Conservation (phyloP, 2,888 invertebrate species). For the Lasioglossum calceatum region DNA sequence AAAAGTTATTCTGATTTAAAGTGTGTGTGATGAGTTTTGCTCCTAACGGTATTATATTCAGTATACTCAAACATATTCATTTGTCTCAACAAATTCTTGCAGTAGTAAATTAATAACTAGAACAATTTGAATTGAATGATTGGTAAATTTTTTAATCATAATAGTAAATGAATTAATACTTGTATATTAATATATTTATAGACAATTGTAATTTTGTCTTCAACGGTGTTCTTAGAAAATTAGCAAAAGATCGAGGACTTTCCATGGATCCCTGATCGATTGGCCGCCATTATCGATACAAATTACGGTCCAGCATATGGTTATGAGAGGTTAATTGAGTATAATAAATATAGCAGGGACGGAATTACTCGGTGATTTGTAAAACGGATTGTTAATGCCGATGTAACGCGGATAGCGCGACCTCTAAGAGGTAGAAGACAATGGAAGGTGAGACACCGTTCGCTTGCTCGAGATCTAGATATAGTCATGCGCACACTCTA, state of each 20-base stretch:
- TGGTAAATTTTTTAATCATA: too few relatives aligned
- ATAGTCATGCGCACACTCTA: background rate
- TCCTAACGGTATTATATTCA: too few relatives aligned
- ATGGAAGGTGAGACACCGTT: background rate
- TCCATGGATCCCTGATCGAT: background rate
- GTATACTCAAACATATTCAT: too few relatives aligned
- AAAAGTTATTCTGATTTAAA: too few relatives aligned
- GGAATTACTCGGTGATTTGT: background rate
- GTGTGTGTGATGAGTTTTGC: too few relatives aligned
- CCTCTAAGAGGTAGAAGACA: background rate
- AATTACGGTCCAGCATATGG: background rate
- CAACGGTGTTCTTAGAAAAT: background rate
- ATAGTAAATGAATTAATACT: background rate
- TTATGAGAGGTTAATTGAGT: background rate
- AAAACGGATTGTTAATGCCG: background rate
- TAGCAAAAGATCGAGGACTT: background rate
- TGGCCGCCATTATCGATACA: background rate
- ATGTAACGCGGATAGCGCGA: background rate
- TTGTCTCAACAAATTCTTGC: too few relatives aligned
- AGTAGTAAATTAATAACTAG: too few relatives aligned
- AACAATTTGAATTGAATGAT: too few relatives aligned
- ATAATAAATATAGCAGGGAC: background rate
- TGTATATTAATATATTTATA: background rate
- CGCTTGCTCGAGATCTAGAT: background rate
- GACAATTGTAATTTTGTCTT: background rate